A percentile compares a stretch with the other conserved stretches of the same genome.
Conservation (phyloP, 2,113 vertebrate species). For the Ondatra zibethicus region DNA sequence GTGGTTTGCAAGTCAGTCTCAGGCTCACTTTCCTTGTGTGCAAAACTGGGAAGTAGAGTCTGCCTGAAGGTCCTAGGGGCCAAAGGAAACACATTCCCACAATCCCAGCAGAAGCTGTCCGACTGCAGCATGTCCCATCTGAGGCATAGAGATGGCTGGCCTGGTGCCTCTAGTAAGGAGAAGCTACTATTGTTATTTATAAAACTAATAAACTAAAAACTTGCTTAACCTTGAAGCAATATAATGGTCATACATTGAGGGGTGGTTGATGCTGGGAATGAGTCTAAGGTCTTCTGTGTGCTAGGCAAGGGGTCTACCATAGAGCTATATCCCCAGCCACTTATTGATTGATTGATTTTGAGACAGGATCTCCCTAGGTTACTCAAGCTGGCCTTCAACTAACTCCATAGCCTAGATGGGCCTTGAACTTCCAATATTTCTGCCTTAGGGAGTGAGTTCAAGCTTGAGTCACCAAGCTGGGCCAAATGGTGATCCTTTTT, state of each 20-base stretch:
- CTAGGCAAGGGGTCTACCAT: not conserved
- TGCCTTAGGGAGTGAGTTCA: not conserved
- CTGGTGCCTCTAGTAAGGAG: not conserved
- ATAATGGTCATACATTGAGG: too few species aligned
- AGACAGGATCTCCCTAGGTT: not conserved
- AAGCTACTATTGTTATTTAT: not conserved
- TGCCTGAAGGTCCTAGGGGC: not conserved
- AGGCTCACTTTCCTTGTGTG: not conserved
- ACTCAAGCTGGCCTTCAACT: not conserved
- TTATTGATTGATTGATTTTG: not conserved
- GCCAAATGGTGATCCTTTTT: not conserved
- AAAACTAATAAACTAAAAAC: not conserved
- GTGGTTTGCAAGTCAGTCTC: not conserved
- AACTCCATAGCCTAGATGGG: not conserved
- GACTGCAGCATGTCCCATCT: not conserved
- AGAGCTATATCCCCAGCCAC: not conserved
- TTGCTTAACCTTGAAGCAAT: not conserved
- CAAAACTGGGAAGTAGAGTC: not conserved
- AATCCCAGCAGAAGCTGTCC: too few species aligned
- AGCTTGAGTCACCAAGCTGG: not conserved
- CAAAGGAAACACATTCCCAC: not conserved
- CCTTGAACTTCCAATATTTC: not conserved
- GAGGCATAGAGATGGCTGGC: not conserved
- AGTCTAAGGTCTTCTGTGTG: not conserved
- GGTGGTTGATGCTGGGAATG: not conserved